A percentile compares a stretch with the other conserved stretches of the same genome.
Evolutionary conservation across 2,888 invertebrate species (phyloP).

Genomic region (Dicyrtomina minuta): DNA sequence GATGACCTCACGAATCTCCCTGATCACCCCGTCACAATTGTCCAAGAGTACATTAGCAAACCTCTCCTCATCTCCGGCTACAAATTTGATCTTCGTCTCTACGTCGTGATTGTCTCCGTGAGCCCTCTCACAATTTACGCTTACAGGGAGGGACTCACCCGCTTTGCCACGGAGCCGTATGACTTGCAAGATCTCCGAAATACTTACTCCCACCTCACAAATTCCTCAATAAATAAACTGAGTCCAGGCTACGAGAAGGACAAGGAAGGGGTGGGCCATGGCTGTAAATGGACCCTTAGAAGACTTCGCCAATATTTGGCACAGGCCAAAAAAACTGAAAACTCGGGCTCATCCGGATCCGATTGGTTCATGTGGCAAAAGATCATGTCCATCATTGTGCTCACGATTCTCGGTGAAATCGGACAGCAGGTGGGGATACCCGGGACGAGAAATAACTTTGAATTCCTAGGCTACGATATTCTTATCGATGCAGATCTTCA

Average conservation of each 20-base stretch:
- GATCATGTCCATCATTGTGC: conserved; percentile 71
- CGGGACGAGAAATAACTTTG: conserved; percentile 72
- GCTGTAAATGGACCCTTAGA: conserved; percentile 81
- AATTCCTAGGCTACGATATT: conserved; percentile 89
- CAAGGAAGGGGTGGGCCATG: conserved; percentile 77
- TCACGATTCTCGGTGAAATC: conserved; percentile 68
- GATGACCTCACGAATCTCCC: conserved; percentile 73
- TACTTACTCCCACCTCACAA: conserved; percentile 83
- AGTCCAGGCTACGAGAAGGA: conserved; percentile 79
- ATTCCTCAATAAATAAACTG: conserved; percentile 85
- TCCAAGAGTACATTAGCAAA: conserved; percentile 76
- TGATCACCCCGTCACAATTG: conserved; percentile 76
- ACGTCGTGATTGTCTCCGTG: conserved; percentile 85
- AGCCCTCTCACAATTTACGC: conserved; percentile 83
- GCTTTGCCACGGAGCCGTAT: conserved; percentile 81
- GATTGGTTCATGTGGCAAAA: conserved; percentile 81
- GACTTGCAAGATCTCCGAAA: conserved; percentile 78
- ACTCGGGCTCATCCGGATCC: conserved; percentile 64
- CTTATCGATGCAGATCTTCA: conserved; percentile 77
- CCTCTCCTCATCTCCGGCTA: conserved; percentile 80
- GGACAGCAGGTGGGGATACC: conserved; percentile 58
- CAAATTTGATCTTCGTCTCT: conserved; percentile 87
- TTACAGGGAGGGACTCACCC: conserved; percentile 81
- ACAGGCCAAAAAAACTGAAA: no score
- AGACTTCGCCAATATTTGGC: conserved; percentile 75